phyloP scores from a whole-genome alignment of 2,888 invertebrate genomes.

The Harmothoe impar region DNA sequence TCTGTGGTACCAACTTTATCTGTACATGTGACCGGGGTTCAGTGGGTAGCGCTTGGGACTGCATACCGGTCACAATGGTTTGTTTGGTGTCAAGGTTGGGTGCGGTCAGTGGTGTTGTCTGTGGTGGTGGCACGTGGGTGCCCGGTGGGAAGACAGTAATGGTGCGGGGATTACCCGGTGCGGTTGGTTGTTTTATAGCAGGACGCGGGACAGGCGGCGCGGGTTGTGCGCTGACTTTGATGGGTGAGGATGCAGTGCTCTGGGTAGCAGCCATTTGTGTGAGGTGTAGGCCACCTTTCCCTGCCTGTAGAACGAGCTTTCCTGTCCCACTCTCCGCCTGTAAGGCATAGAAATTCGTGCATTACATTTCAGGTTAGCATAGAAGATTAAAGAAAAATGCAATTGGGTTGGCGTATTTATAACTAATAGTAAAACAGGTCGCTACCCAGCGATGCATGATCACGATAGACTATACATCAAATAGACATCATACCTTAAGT shows the following conservation, averaged over 20 bases:
- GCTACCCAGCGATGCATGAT: too few species aligned
- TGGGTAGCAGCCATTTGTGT: neutral
- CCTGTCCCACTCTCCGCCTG: constrained; percentile 1
- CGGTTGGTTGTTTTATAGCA: neutral
- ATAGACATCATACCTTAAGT: constrained; percentile 47
- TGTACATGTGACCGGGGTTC: neutral
- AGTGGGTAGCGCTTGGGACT: neutral
- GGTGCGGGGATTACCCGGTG: neutral
- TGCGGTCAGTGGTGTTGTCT: too few species aligned
- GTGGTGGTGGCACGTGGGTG: too few species aligned
- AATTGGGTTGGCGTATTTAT: too few species aligned
- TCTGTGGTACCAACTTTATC: constrained; percentile 13
- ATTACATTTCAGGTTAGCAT: neutral
- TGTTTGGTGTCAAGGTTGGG: neutral
- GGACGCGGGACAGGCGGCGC: neutral
- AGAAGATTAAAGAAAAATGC: too few species aligned
- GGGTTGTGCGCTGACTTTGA: neutral
- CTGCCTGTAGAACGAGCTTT: constrained; percentile 7
- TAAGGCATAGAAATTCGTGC: neutral
- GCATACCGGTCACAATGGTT: neutral
- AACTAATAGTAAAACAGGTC: too few species aligned
- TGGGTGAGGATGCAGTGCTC: neutral
- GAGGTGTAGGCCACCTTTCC: constrained; percentile 25
- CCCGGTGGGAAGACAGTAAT: constrained; percentile 30
- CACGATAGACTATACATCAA: too few species aligned